Conservation (phyloP, 2,113 vertebrate species). For the Hystrix brachyura region DNA sequence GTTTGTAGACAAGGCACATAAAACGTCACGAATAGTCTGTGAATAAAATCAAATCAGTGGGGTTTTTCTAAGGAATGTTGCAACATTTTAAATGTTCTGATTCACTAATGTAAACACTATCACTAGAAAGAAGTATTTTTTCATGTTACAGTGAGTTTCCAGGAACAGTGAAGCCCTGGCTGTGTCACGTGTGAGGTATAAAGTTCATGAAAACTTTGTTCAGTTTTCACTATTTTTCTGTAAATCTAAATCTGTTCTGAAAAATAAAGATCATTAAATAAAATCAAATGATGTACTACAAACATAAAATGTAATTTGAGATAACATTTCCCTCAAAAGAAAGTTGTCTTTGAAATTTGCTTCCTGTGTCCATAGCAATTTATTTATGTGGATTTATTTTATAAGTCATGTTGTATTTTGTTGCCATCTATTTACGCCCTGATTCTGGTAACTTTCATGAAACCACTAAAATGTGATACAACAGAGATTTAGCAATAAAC, state of each 20-base stretch:
- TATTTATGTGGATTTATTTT: background rate
- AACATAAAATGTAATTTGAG: background rate
- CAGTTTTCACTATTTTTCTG: background rate
- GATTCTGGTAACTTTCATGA: constrained; percentile 24
- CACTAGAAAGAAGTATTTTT: background rate
- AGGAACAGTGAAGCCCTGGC: background rate
- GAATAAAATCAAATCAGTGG: constrained; percentile 77
- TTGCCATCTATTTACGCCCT: background rate
- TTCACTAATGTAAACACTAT: constrained; percentile 7
- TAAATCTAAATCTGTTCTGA: background rate
- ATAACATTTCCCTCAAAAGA: background rate
- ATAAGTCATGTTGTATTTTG: background rate
- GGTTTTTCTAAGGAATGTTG: constrained; percentile 30
- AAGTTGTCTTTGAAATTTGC: background rate
- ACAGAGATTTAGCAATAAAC: constrained; percentile 28
- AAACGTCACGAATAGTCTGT: constrained; percentile 83
- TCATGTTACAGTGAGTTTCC: background rate
- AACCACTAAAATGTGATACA: background rate
- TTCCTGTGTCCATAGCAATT: background rate
- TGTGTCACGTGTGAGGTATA: background rate
- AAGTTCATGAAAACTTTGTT: background rate
- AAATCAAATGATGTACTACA: background rate
- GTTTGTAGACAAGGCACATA: constrained; percentile 75
- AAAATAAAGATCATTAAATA: background rate
- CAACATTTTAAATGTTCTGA: background rate